Evolutionary conservation across 2,797 vertebrate species (phyloP).

Genomic region (Hyperoplus lanceolatus): DNA sequence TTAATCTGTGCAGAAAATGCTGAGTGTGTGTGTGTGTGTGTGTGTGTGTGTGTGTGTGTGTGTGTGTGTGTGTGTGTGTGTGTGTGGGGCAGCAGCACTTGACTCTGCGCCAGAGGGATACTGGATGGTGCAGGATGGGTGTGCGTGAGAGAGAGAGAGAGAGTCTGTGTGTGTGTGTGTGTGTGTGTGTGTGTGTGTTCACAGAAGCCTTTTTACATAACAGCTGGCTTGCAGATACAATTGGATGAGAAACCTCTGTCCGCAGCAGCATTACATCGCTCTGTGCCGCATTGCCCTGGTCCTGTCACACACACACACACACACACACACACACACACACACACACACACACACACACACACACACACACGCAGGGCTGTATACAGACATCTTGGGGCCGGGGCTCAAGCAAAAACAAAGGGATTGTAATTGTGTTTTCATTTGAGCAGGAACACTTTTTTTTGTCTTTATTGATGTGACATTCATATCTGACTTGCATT

Average conservation of each 20-base stretch:
- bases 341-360: too few species aligned
- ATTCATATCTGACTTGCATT: too few species aligned
- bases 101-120: slow-evolving; percentile 63
- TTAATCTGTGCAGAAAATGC: not conserved
- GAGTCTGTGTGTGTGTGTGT: not conserved
- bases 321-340: too few species aligned
- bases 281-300: too few species aligned
- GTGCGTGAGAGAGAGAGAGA: not conserved
- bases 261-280: slow-evolving; percentile 13
- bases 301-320: too few species aligned
- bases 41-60: too few species aligned
- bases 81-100: slow-evolving; percentile 3
- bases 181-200: slow-evolving; percentile 2
- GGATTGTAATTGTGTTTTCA: too few species aligned
- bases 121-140: slow-evolving; percentile 61
- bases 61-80: not conserved
- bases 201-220: slow-evolving; percentile 78
- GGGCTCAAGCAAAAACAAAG: too few species aligned
- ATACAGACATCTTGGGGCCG: too few species aligned
- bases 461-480: too few species aligned
- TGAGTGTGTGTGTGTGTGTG: not conserved
- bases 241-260: slow-evolving; percentile 53
- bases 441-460: too few species aligned
- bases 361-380: too few species aligned
- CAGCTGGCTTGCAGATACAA: slow-evolving; percentile 62